Conservation (phyloP, 2,113 vertebrate genomes). For the Phaethon lepturus region DNA sequence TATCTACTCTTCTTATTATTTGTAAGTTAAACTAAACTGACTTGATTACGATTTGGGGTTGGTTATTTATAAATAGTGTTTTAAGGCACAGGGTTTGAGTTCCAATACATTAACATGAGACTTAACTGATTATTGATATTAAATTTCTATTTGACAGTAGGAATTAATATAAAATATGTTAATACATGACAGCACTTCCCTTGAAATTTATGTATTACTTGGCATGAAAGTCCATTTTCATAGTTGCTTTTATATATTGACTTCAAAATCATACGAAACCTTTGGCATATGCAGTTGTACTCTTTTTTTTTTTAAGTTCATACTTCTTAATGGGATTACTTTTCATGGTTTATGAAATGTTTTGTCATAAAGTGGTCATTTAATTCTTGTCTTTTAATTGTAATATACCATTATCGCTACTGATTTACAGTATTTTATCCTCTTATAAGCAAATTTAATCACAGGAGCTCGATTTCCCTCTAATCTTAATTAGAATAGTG, state of each 20-base stretch:
- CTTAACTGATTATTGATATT: background rate
- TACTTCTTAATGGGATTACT: background rate
- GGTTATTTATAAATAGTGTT: background rate
- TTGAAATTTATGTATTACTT: background rate
- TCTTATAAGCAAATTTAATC: constrained; percentile 60
- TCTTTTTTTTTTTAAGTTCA: background rate
- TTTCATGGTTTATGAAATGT: background rate
- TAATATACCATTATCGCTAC: background rate
- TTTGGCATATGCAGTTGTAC: background rate
- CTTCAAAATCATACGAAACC: background rate
- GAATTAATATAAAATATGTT: background rate
- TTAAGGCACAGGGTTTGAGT: background rate
- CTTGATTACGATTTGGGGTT: background rate
- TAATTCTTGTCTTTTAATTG: constrained; percentile 34
- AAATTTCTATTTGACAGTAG: background rate
- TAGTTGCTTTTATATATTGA: background rate
- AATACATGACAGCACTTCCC: background rate
- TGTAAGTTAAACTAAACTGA: background rate
- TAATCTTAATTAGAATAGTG: background rate
- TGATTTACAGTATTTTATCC: constrained; percentile 16
- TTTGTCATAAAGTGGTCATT: constrained; percentile 22
- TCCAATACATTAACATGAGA: background rate
- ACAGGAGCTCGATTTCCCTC: background rate
- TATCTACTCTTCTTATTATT: background rate
- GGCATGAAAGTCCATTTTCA: background rate